Evolutionary conservation across 2,113 vertebrate species (phyloP).

Genomic region (Neodontobutis hainanensis): DNA sequence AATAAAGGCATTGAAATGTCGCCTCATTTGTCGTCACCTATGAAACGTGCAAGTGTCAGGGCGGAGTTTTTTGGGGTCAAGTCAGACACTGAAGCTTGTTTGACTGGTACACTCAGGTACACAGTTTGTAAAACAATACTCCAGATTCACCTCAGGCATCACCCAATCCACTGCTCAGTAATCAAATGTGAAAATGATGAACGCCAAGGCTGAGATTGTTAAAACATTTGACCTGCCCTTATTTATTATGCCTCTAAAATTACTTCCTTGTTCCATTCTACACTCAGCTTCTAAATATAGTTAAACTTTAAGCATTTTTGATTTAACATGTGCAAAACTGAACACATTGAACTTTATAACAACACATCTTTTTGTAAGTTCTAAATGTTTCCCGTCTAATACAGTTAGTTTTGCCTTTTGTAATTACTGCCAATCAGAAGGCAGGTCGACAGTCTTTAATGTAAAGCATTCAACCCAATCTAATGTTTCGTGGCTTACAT

Average conservation of each 20-base stretch:
- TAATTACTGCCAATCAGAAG: background rate
- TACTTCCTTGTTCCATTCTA: background rate
- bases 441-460: background rate
- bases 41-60: background rate
- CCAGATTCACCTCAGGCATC: background rate
- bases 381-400: too few species aligned
- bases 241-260: background rate
- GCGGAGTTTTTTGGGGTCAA: conserved; percentile 1
- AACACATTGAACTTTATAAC: too few species aligned
- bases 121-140: background rate
- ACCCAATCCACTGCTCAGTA: too few species aligned
- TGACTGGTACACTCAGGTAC: conserved; percentile 37
- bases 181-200: too few species aligned
- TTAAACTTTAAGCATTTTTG: background rate
- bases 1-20: conserved; percentile 10
- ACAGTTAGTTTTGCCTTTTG: background rate
- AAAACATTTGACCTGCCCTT: background rate
- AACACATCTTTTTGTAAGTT: too few species aligned
- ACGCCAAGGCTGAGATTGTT: too few species aligned
- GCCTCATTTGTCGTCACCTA: conserved; percentile 21
- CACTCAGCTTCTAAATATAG: background rate
- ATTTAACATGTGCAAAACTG: too few species aligned
- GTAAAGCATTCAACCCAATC: too few species aligned
- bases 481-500: background rate
- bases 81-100: background rate